These are phyloP conservation scores for Pipistrellus pygmaeus DNA, from an alignment of 2,797 vertebrate species.

Conservation along the genomic window DNA sequence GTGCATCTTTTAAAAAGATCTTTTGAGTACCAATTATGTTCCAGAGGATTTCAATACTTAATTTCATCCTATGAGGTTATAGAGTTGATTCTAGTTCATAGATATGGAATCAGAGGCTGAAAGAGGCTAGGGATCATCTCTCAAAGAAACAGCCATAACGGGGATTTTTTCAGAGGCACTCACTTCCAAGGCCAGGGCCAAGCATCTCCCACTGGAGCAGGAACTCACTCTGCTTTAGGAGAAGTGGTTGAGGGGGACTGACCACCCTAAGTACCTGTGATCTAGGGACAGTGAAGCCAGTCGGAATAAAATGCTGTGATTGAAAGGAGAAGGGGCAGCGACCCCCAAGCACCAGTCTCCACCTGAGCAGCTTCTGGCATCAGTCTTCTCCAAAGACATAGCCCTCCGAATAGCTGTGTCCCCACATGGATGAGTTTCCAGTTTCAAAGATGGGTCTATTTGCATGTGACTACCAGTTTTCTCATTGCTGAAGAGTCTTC, in stretches of 20 bases:
- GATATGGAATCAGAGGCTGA: not conserved
- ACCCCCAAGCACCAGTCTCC: not conserved
- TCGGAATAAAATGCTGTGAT: not conserved
- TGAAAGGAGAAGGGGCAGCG: not conserved
- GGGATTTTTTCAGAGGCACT: not conserved
- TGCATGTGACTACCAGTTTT: conserved; percentile 63
- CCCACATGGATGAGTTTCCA: not conserved
- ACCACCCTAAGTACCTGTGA: not conserved
- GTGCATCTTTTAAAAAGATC: not conserved
- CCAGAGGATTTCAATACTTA: not conserved
- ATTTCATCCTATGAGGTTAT: not conserved
- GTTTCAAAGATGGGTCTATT: not conserved
- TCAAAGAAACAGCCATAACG: not conserved
- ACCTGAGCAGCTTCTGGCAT: not conserved
- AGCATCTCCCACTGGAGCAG: not conserved
- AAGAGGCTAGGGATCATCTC: not conserved
- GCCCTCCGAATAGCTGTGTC: not conserved
- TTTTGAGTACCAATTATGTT: not conserved
- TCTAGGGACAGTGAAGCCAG: not conserved
- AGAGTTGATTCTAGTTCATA: not conserved
- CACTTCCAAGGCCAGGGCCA: not conserved
- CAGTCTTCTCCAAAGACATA: not conserved
- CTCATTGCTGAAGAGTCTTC: not conserved
- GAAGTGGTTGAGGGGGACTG: fast-evolving
- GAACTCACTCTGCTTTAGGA: not conserved